These are phyloP conservation scores for Orchestes rusci DNA, from an alignment of 2,888 invertebrate genomes.

Conservation along the genomic window DNA sequence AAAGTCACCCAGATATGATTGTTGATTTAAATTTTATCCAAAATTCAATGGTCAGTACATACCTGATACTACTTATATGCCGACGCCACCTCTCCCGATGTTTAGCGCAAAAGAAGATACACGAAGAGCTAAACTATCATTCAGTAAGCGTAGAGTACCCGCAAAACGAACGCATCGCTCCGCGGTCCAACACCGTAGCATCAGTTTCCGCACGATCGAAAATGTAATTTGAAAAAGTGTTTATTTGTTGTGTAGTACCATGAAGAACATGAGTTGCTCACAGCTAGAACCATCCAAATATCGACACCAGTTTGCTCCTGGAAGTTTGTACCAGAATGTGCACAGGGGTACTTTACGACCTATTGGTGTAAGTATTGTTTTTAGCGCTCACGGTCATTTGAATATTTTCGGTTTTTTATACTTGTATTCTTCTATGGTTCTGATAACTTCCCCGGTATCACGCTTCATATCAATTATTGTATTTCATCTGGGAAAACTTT, in stretches of 20 bases:
- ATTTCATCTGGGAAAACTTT: too few species aligned
- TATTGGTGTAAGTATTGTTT: conserved; percentile 28
- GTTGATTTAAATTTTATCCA: too few species aligned
- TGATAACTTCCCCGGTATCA: too few species aligned
- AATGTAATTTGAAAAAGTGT: too few species aligned
- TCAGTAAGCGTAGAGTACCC: conserved; percentile 16
- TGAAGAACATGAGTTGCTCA: conserved; percentile 31
- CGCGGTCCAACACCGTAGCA: conserved; percentile 9
- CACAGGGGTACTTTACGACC: conserved; percentile 29
- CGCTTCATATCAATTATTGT: too few species aligned
- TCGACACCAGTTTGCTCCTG: conserved; percentile 28
- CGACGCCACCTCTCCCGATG: conserved; percentile 17
- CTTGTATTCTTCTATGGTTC: too few species aligned
- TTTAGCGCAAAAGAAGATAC: conserved; percentile 16
- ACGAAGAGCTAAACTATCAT: conserved; percentile 22
- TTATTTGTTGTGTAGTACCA: too few species aligned
- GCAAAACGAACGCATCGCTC: conserved; percentile 12
- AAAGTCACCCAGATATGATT: too few species aligned
- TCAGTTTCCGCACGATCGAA: conserved; percentile 6
- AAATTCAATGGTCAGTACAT: conserved; percentile 19
- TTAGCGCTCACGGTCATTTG: too few species aligned
- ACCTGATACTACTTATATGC: too few species aligned
- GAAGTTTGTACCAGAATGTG: conserved; percentile 30
- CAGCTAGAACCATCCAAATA: conserved; percentile 28
- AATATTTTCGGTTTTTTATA: too few species aligned